Conservation (phyloP, 2,113 vertebrate genomes). For the Ploceus nigricollis region DNA sequence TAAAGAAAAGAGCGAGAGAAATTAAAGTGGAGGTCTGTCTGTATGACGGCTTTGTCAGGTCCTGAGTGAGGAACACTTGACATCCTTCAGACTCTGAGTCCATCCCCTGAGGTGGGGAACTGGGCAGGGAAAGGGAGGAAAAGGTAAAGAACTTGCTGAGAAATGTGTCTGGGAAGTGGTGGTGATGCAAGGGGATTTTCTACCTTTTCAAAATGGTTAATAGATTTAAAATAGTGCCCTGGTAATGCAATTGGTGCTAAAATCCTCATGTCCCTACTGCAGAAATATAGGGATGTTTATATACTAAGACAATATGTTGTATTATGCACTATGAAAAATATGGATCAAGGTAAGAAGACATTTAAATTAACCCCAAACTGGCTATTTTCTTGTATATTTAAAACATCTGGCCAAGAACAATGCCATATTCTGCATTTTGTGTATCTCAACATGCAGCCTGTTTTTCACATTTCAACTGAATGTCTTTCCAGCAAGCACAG, state of each 20-base stretch:
- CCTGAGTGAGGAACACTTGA: neutral
- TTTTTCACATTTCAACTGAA: neutral
- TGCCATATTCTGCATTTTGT: neutral
- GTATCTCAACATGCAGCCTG: neutral
- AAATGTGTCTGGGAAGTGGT: neutral
- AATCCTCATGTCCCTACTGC: neutral
- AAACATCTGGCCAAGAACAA: slow-evolving; percentile 14
- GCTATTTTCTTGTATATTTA: neutral
- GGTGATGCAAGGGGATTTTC: neutral
- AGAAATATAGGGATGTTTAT: neutral
- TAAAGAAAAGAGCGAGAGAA: neutral
- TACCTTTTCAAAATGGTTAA: neutral
- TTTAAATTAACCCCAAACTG: neutral
- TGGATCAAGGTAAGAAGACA: neutral
- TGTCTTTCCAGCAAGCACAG: neutral
- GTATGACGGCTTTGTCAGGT: rapidly evolving
- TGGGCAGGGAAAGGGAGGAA: neutral
- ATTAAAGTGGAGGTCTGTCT: neutral
- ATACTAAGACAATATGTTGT: neutral
- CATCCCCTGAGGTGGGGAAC: neutral
- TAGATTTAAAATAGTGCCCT: neutral
- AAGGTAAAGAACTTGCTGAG: neutral
- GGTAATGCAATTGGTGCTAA: neutral
- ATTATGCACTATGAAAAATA: neutral
- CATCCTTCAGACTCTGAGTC: neutral